Evolutionary conservation across 2,888 invertebrate species (phyloP), one percentile per base, ranked within the genome.

Genomic region (Spatulosminthurus flaviceps): DNA sequence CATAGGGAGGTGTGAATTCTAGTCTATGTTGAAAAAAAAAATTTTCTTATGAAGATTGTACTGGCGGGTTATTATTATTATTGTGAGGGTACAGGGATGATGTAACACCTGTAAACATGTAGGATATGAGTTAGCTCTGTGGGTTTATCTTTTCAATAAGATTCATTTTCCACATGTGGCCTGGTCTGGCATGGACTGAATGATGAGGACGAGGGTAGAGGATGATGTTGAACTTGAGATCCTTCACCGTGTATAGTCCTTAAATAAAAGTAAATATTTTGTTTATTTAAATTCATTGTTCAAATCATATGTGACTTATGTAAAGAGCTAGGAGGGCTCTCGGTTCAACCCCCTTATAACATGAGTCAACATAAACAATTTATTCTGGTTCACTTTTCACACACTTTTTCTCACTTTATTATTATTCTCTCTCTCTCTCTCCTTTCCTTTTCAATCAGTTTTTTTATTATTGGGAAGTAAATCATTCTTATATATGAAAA

Each of bases 201-300:
- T 51, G 51, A 51, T 51, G 51, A 51, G 5, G 51, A 34, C 9
- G 34, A 9, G 51, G 7, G 4, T 11, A 19, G 16, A 16, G 9
- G n/a, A 19, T 19, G 41, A 7, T 13, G 7, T 41, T 19, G 16
- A 51, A 51, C 51, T 51, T 51, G 51, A 13, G 51, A n/a, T 51
- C 9, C n/a, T 28, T 28, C 66, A 66, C 0, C 24, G 28, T 29
- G 69, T 69, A 28, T 28, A 28, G 26, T 69, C 19, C 28, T 11
- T 26, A 28, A 73, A 60, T 29, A 73, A 73, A 73, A 73, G 73
- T 73, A 73, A 60, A 73, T 73, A 60, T 73, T 73, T 73, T 73
- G 28, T 73, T 73, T 73, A 73, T 73, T 73, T 73, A 29, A 73
- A 73, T 73, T 26, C 73, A 73, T 60, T 26, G 28, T 73, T 51